Percentiles rank a stretch among this genome's conserved stretches.
These are phyloP conservation scores for Drosophila murphyi DNA, from an alignment of 1,140 invertebrate species.

Conservation along the genomic window DNA sequence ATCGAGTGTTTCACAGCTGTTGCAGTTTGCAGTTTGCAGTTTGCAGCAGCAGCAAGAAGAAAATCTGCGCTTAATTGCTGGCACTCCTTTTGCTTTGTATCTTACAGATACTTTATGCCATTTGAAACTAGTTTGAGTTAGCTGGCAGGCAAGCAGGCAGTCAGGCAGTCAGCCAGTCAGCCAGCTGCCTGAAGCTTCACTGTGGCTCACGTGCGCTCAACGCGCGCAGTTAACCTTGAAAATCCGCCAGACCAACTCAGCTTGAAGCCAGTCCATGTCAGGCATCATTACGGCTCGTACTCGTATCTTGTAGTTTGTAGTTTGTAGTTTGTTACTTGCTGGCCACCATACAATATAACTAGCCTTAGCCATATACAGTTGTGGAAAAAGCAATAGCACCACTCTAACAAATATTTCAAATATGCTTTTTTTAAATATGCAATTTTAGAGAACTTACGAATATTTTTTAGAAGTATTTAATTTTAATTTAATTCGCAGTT, in stretches of 20 bases:
- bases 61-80: constrained; percentile 72
- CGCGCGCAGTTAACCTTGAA: constrained; percentile 73
- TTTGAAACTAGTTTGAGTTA: constrained; percentile 78
- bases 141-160: constrained; percentile 37
- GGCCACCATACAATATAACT: constrained; percentile 71
- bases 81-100: constrained; percentile 70
- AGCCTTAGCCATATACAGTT: background rate
- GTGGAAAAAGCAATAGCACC: too few relatives aligned
- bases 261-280: constrained; percentile 36
- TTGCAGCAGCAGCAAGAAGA: constrained; percentile 25
- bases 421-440: too few relatives aligned
- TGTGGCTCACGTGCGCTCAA: constrained; percentile 64
- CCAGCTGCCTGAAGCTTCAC: constrained; percentile 53
- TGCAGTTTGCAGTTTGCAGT: constrained; percentile 23
- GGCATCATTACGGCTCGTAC: constrained; percentile 65
- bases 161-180: constrained; percentile 26
- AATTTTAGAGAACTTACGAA: too few relatives aligned
- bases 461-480: too few relatives aligned
- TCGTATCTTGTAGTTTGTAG: constrained; percentile 27
- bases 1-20: constrained; percentile 48
- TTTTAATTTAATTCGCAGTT: too few relatives aligned
- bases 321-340: constrained; percentile 27
- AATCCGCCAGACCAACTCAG: constrained; percentile 43
- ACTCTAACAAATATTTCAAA: too few relatives aligned
- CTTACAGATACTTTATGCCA: constrained; percentile 75